Conservation (phyloP, 23 tunicate species). For the Pegea sp. region DNA sequence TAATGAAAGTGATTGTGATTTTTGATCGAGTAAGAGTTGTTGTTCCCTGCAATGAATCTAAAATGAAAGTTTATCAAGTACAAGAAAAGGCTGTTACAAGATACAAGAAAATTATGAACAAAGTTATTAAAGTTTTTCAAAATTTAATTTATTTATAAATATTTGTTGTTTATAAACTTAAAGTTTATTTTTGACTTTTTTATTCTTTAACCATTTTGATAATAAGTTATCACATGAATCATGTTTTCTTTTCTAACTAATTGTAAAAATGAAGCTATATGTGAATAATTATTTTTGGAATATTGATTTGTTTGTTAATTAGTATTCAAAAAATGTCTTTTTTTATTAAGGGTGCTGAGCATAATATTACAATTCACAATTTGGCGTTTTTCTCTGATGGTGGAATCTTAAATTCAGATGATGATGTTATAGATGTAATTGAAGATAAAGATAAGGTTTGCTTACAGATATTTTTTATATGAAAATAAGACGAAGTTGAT, state of each 20-base stretch:
- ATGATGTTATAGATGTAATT: constrained; percentile 49
- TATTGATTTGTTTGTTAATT: neutral
- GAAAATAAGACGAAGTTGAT: too few species aligned
- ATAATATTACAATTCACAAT: neutral
- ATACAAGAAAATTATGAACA: neutral
- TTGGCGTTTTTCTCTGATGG: constrained; percentile 13
- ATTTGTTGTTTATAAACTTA: too few species aligned
- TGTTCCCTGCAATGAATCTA: neutral
- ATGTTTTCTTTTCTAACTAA: too few species aligned
- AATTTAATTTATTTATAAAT: neutral
- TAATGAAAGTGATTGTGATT: neutral
- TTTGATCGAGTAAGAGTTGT: neutral
- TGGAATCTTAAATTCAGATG: constrained; percentile 61
- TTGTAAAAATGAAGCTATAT: too few species aligned
- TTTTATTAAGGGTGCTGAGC: neutral
- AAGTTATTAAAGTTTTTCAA: neutral
- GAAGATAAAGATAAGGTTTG: constrained; percentile 76
- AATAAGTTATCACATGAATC: too few species aligned
- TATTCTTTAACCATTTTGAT: too few species aligned
- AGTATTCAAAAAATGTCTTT: neutral
- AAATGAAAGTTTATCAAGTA: neutral
- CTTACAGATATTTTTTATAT: too few species aligned
- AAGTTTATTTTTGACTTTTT: too few species aligned
- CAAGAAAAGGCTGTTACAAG: neutral
- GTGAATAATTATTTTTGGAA: neutral